Conservation (phyloP, 2,113 vertebrate species). For the Vombatus ursinus region DNA sequence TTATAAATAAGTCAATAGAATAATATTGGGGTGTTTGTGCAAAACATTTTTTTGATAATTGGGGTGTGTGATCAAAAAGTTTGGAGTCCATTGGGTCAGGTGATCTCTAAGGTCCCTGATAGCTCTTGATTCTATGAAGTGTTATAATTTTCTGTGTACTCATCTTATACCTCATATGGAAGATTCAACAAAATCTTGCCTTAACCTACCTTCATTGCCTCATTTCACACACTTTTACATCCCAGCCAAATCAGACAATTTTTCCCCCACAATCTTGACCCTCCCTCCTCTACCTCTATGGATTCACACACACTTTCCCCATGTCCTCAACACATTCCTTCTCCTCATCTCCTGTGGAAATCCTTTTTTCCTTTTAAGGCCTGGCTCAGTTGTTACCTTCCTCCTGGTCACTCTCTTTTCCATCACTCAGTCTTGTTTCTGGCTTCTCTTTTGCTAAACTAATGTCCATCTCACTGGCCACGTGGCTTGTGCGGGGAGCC, state of each 20-base stretch:
- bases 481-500: neutral
- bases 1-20: neutral
- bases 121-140: neutral
- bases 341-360: neutral
- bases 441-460: neutral
- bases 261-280: neutral
- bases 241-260: neutral
- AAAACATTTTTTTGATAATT: neutral
- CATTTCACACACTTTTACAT: neutral
- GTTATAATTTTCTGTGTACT: neutral
- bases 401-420: neutral
- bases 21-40: neutral
- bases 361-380: neutral
- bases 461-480: neutral
- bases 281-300: neutral
- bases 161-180: neutral
- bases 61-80: neutral
- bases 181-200: neutral
- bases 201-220: neutral
- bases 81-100: neutral
- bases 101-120: neutral
- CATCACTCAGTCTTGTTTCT: neutral
- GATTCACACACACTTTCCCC: neutral
- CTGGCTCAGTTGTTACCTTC: neutral
- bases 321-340: neutral